A percentile compares a stretch with the other conserved stretches of the same genome.
phyloP scores from a whole-genome alignment of 2,888 invertebrate species.

The Diloba caeruleocephala region DNA sequence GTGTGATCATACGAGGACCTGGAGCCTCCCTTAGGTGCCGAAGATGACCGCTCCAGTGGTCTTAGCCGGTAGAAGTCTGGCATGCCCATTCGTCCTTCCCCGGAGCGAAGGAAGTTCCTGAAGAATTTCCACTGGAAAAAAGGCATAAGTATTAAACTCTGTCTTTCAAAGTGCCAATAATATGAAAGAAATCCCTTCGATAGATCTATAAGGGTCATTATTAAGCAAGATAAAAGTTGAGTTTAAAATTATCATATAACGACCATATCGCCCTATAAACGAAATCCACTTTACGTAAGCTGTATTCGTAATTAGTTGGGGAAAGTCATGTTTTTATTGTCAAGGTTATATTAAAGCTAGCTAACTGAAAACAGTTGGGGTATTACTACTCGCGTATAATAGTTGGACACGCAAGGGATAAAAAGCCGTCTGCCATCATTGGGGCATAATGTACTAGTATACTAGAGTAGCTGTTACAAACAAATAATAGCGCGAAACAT shows the following conservation, averaged over 20 bases:
- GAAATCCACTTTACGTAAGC: conserved; percentile 24
- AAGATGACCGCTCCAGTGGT: too few relatives aligned
- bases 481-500: too few relatives aligned
- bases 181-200: too few relatives aligned
- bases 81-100: too few relatives aligned
- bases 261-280: conserved; percentile 3
- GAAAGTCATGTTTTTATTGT: conserved; percentile 34
- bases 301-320: conserved; percentile 44
- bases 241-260: conserved; percentile 1
- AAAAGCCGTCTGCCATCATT: conserved; percentile 28
- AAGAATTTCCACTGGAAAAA: too few relatives aligned
- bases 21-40: too few relatives aligned
- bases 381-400: conserved; percentile 9
- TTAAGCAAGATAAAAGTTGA: neutral
- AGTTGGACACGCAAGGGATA: conserved; percentile 33
- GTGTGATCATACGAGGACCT: too few relatives aligned
- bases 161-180: too few relatives aligned
- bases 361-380: conserved; percentile 2
- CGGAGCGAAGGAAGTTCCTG: too few relatives aligned
- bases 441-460: too few relatives aligned
- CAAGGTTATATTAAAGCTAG: conserved; percentile 30
- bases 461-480: too few relatives aligned
- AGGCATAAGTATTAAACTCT: conserved; percentile 6
- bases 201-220: conserved; percentile 1
- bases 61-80: too few relatives aligned